Evolutionary conservation across 2,888 invertebrate species (phyloP).

Genomic region (Epistrophella euchroma): DNA sequence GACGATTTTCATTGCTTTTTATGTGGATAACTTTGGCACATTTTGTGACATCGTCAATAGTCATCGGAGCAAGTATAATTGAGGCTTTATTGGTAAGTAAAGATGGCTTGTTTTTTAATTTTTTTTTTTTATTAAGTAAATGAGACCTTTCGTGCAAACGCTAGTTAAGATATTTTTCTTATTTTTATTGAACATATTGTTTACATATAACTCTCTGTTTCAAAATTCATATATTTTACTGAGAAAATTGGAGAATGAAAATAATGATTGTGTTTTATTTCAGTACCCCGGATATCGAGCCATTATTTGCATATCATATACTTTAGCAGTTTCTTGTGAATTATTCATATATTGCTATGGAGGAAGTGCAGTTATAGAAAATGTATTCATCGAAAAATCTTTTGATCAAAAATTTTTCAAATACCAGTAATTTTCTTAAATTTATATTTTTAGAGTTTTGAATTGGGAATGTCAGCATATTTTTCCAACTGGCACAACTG

Average conservation of each 20-base stretch:
- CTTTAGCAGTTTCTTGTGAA: conserved; percentile 38
- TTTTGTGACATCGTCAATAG: conserved; percentile 53
- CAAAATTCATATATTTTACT: no score
- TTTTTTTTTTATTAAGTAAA: no score
- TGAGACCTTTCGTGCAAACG: no score
- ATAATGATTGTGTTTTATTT: background rate
- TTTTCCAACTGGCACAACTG: conserved; percentile 81
- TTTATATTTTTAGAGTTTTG: conserved; percentile 32
- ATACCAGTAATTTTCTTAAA: background rate
- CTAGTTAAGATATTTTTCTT: no score
- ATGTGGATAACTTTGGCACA: conserved; percentile 55
- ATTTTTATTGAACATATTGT: no score
- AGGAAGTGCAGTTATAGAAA: conserved; percentile 39
- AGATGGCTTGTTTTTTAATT: no score
- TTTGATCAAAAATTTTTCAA: background rate
- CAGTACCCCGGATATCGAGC: conserved; percentile 46
- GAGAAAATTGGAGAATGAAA: no score
- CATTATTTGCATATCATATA: conserved; percentile 26
- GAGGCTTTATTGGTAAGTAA: conserved; percentile 51
- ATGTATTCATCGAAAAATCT: background rate
- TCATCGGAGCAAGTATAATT: conserved; percentile 60
- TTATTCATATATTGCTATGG: conserved; percentile 60
- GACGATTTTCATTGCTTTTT: conserved; percentile 31
- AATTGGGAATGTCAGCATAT: conserved; percentile 49
- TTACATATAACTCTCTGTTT: no score